Conservation (phyloP, 2,113 vertebrate genomes). For the Prinia subflava region DNA sequence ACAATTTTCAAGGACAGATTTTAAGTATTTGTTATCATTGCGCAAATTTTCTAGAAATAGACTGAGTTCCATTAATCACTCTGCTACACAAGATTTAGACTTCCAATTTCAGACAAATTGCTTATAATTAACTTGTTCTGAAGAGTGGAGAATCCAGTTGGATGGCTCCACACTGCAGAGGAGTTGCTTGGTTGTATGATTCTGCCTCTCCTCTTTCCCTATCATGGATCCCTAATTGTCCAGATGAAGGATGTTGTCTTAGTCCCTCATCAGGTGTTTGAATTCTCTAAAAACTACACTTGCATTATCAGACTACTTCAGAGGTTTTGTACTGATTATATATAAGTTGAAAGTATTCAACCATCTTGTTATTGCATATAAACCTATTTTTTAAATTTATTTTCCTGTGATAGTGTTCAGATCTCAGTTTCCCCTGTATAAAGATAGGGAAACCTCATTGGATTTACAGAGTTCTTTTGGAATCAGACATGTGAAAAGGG, state of each 20-base stretch:
- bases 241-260: not conserved
- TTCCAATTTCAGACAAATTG: not conserved
- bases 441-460: not conserved
- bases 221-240: not conserved
- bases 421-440: not conserved
- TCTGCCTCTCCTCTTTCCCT: not conserved
- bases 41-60: not conserved
- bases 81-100: not conserved
- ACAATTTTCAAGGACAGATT: not conserved
- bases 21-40: not conserved
- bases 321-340: not conserved
- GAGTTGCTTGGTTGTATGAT: not conserved
- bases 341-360: not conserved
- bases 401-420: not conserved
- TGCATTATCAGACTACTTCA: not conserved
- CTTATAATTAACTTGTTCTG: not conserved
- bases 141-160: not conserved
- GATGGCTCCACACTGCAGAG: not conserved
- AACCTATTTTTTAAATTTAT: not conserved
- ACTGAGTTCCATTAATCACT: not conserved
- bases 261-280: not conserved
- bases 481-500: not conserved
- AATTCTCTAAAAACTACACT: not conserved
- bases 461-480: not conserved
- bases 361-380: not conserved